Conservation (phyloP, 2,113 vertebrate genomes). For the Prionailurus bengalensis region DNA sequence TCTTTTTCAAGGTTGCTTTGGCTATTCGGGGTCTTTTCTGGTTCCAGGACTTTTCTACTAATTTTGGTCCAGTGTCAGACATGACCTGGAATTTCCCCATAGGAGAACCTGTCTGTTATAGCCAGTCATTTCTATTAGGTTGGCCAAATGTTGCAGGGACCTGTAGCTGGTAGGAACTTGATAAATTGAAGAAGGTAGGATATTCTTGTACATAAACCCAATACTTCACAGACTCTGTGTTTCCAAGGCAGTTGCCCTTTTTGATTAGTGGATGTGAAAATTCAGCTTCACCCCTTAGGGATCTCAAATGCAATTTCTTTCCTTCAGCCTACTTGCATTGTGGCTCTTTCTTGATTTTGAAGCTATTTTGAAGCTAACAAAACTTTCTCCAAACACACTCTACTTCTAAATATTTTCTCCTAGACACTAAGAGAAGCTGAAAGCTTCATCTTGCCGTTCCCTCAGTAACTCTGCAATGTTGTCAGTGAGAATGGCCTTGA, state of each 20-base stretch:
- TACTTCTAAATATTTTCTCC: slow-evolving; percentile 78
- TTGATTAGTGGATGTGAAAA: slow-evolving; percentile 22
- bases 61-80: not conserved
- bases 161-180: not conserved
- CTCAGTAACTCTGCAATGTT: slow-evolving; percentile 78
- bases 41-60: not conserved
- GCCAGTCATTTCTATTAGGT: slow-evolving; percentile 4
- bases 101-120: not conserved
- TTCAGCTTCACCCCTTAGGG: not conserved
- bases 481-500: slow-evolving; percentile 74
- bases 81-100: not conserved
- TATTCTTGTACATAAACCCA: not conserved
- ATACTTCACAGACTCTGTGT: not conserved
- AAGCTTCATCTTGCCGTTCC: slow-evolving; percentile 72
- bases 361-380: slow-evolving; percentile 65
- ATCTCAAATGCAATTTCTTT: slow-evolving; percentile 16
- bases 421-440: slow-evolving; percentile 66
- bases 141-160: not conserved
- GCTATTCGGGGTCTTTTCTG: too few species aligned
- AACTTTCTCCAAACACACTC: slow-evolving; percentile 66
- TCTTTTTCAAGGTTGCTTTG: too few species aligned
- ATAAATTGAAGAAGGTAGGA: not conserved
- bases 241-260: slow-evolving; percentile 44
- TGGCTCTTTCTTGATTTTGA: slow-evolving; percentile 54
- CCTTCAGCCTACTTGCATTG: slow-evolving; percentile 38